A percentile compares a stretch with the other conserved stretches of the same genome.
phyloP scores from a whole-genome alignment of 2,888 invertebrate genomes.

The Ethmia dodecea region DNA sequence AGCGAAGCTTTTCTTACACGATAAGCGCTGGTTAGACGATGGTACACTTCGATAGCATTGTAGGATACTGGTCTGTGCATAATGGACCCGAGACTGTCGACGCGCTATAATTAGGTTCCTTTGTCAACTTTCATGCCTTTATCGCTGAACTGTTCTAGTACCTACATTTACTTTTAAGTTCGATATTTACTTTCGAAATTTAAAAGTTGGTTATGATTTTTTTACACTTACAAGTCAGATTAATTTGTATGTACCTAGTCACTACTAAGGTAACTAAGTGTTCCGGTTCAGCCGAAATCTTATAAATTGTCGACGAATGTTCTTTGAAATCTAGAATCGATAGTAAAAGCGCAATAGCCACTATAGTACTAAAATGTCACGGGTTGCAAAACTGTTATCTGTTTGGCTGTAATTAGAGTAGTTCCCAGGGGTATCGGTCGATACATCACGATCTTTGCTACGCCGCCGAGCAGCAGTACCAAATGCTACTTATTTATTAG shows the following conservation, averaged over 20 bases:
- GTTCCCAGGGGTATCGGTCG: conserved; percentile 38
- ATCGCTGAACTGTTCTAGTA: too few species aligned
- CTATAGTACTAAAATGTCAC: conserved; percentile 33
- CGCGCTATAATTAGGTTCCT: not conserved
- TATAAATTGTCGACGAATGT: too few species aligned
- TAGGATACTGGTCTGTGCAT: conserved; percentile 20
- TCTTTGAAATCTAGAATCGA: conserved; percentile 4
- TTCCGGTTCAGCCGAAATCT: too few species aligned
- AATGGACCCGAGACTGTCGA: conserved; percentile 11
- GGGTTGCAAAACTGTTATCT: conserved; percentile 25
- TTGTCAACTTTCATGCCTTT: too few species aligned
- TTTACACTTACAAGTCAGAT: too few species aligned
- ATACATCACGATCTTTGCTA: conserved; percentile 24
- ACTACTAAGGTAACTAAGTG: too few species aligned
- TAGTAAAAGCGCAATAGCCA: conserved; percentile 12
- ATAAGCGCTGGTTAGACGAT: conserved; percentile 22
- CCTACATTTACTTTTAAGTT: too few species aligned
- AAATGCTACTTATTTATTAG: too few species aligned
- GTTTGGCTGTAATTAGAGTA: conserved; percentile 39
- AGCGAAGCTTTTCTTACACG: conserved; percentile 9
- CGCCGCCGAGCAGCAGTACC: conserved; percentile 1
- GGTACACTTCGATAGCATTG: conserved; percentile 38
- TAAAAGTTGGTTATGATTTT: too few species aligned
- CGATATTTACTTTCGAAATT: too few species aligned
- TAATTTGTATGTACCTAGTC: too few species aligned